A percentile compares a stretch with the other conserved stretches of the same genome.
Conservation (phyloP, 2,113 vertebrate species). For the Eonycteris spelaea region DNA sequence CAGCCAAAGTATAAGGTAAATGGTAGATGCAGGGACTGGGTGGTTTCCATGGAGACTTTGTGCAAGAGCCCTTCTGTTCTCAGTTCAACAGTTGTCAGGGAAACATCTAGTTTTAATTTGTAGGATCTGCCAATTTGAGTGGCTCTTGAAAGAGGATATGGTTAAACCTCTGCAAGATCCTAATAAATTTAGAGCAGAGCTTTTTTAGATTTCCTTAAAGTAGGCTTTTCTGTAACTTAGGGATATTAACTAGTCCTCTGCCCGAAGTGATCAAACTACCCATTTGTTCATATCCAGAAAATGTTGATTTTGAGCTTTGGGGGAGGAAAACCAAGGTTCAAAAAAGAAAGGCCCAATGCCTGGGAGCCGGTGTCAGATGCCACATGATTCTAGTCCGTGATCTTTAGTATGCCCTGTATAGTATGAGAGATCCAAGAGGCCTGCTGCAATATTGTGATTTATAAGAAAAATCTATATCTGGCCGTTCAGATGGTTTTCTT, state of each 20-base stretch:
- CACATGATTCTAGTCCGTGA: neutral
- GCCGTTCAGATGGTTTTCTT: neutral
- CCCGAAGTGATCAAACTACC: neutral
- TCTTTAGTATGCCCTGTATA: neutral
- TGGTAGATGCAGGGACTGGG: constrained; percentile 34
- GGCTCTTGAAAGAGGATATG: constrained; percentile 39
- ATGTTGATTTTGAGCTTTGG: constrained; percentile 14
- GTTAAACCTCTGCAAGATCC: constrained; percentile 25
- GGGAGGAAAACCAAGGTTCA: neutral
- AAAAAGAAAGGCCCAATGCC: neutral
- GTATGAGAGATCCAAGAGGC: neutral
- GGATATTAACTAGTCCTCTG: constrained; percentile 29
- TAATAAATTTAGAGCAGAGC: constrained; percentile 33
- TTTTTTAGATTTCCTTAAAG: constrained; percentile 3
- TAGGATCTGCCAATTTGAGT: constrained; percentile 44
- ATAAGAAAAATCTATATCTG: neutral
- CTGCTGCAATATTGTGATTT: neutral
- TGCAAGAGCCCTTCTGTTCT: constrained; percentile 3
- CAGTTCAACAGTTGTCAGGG: constrained; percentile 64
- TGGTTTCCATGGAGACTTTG: constrained; percentile 64
- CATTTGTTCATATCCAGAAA: constrained; percentile 15
- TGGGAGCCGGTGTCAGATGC: neutral
- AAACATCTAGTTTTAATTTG: constrained; percentile 59
- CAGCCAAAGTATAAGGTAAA: constrained; percentile 57
- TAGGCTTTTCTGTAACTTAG: constrained; percentile 40